Percentiles rank a stretch among this genome's conserved stretches.
These are phyloP conservation scores for Acronicta aceris DNA, from an alignment of 2,888 invertebrate genomes.

Conservation along the genomic window DNA sequence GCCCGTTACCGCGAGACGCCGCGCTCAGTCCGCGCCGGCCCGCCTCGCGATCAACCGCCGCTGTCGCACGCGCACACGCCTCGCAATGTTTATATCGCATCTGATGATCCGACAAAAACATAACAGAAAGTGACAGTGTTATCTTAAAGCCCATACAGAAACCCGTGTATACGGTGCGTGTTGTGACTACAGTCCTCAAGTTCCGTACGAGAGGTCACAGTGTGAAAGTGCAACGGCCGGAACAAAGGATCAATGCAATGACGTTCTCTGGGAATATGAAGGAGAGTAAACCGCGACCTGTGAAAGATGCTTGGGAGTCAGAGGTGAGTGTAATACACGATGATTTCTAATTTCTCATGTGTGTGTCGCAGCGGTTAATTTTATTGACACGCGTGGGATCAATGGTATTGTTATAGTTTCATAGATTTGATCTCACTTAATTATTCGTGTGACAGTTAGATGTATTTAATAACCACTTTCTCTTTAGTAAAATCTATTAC, in stretches of 20 bases:
- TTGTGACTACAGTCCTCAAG: slow-evolving; percentile 38
- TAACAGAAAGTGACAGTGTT: slow-evolving; percentile 84
- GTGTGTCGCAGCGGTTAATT: slow-evolving; percentile 59
- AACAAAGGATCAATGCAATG: slow-evolving; percentile 76
- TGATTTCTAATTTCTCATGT: slow-evolving; percentile 64
- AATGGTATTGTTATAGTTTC: slow-evolving; percentile 69
- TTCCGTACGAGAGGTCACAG: slow-evolving; percentile 62
- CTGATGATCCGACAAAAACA: slow-evolving; percentile 69
- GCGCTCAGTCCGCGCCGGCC: slow-evolving; percentile 64
- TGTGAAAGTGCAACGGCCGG: slow-evolving; percentile 75
- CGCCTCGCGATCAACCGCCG: slow-evolving; percentile 54
- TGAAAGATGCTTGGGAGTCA: slow-evolving; percentile 85
- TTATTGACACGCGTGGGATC: slow-evolving; percentile 63
- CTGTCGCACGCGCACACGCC: slow-evolving; percentile 43
- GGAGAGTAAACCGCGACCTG: slow-evolving; percentile 82
- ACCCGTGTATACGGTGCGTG: slow-evolving; percentile 62
- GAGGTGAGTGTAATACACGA: slow-evolving; percentile 79
- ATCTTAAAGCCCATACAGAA: slow-evolving; percentile 62
- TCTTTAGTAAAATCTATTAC: slow-evolving; percentile 52
- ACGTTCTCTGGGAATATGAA: slow-evolving; percentile 86
- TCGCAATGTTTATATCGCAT: slow-evolving; percentile 73
- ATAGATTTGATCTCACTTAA: slow-evolving; percentile 71
- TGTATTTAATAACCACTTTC: slow-evolving; percentile 70
- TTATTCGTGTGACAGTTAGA: slow-evolving; percentile 71
- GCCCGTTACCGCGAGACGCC: slow-evolving; percentile 76